Percentiles rank a stretch among this genome's conserved stretches.
Evolutionary conservation across 2,113 vertebrate species (phyloP).

Genomic region (Columbina picui): DNA sequence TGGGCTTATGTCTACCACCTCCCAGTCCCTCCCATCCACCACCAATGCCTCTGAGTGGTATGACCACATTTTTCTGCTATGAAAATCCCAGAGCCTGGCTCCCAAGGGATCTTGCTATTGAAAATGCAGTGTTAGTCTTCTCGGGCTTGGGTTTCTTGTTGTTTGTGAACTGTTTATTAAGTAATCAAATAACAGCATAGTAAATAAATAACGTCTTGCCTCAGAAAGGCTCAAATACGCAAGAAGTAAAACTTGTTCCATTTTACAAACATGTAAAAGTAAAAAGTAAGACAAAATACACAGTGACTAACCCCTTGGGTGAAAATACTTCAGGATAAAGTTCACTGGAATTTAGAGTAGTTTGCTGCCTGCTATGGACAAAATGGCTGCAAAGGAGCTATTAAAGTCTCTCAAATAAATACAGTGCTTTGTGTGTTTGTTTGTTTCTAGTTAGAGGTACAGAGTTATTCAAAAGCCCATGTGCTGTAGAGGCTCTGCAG

Average conservation of each 20-base stretch:
- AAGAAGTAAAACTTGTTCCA: neutral
- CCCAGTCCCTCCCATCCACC: neutral
- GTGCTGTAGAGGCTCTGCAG: constrained; percentile 39
- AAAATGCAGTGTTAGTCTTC: constrained; percentile 7
- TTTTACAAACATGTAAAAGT: neutral
- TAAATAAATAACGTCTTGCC: constrained; percentile 32
- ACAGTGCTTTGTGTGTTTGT: constrained; percentile 52
- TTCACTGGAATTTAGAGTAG: neutral
- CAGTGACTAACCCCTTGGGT: neutral
- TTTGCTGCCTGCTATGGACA: constrained; percentile 38
- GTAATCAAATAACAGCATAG: constrained; percentile 10
- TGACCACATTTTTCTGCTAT: constrained; percentile 38
- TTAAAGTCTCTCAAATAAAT: constrained; percentile 40
- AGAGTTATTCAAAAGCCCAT: constrained; percentile 53
- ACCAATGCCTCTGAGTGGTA: constrained; percentile 1
- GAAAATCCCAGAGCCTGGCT: constrained; percentile 32
- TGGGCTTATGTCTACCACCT: neutral
- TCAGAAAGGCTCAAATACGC: neutral
- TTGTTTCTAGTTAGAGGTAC: constrained; percentile 63
- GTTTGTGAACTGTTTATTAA: constrained; percentile 35
- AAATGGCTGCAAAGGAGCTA: constrained; percentile 54
- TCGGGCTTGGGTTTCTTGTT: constrained; percentile 26
- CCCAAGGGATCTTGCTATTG: constrained; percentile 44
- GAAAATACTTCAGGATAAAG: neutral
- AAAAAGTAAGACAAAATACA: neutral